Evolutionary conservation across 2,797 vertebrate genomes (phyloP).

Genomic region (Pogonophryne albipinna): DNA sequence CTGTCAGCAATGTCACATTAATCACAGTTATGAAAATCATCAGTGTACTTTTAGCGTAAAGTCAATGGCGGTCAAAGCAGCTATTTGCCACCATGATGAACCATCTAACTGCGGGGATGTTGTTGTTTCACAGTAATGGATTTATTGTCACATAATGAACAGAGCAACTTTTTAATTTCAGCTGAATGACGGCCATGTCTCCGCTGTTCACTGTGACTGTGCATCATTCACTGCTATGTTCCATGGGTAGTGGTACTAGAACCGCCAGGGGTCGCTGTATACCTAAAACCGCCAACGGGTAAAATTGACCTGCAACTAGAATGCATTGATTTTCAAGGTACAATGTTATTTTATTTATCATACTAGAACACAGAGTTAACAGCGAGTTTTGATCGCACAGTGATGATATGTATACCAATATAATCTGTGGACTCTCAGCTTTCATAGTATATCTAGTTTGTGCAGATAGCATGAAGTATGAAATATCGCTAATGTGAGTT

Average conservation of each 20-base stretch:
- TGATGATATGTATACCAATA: too few species aligned
- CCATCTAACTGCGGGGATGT: slow-evolving; percentile 1
- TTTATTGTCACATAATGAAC: slow-evolving; percentile 34
- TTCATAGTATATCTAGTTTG: too few species aligned
- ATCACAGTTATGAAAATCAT: slow-evolving; percentile 17
- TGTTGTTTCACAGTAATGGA: slow-evolving; percentile 30
- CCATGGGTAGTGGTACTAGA: not conserved
- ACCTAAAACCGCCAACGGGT: too few species aligned
- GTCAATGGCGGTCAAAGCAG: slow-evolving; percentile 45
- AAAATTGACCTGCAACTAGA: too few species aligned
- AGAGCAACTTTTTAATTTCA: slow-evolving; percentile 25
- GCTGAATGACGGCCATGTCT: slow-evolving; percentile 26
- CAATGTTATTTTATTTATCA: too few species aligned
- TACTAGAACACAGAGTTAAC: too few species aligned
- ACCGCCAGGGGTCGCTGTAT: too few species aligned
- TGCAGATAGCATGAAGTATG: too few species aligned
- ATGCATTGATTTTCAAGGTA: too few species aligned
- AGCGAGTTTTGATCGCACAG: too few species aligned
- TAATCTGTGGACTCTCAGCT: too few species aligned
- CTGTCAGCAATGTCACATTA: slow-evolving; percentile 18
- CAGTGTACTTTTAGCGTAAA: slow-evolving; percentile 31
- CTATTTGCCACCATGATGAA: slow-evolving; percentile 25
- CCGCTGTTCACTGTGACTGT: slow-evolving; percentile 7
- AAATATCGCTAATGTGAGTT: too few species aligned
- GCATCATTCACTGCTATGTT: slow-evolving; percentile 18